A percentile compares a stretch with the other conserved stretches of the same genome.
Conservation (phyloP, 2,888 invertebrate genomes). For the Lumbricus terrestris region DNA sequence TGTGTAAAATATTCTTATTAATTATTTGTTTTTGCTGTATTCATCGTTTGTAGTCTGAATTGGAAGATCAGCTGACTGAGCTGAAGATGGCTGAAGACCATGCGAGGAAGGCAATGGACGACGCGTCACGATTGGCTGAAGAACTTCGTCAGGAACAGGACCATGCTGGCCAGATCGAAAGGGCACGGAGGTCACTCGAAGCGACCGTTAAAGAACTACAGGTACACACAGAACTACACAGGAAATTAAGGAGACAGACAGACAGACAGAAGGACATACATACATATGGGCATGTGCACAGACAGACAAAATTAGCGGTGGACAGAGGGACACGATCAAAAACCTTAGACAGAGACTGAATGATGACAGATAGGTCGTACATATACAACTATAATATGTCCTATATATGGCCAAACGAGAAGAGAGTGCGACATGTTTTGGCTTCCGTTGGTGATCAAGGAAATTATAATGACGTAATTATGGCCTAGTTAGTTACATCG, state of each 20-base stretch:
- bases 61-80: slow-evolving; percentile 96
- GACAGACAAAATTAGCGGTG: neutral
- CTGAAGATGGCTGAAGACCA: slow-evolving; percentile 93
- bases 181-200: slow-evolving; percentile 95
- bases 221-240: slow-evolving; percentile 4
- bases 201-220: slow-evolving; percentile 78
- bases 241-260: neutral
- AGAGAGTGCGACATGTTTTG: neutral
- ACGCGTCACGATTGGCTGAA: slow-evolving; percentile 96
- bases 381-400: no score
- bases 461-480: no score
- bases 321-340: neutral
- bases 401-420: neutral
- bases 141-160: slow-evolving; percentile 99
- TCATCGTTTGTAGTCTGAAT: slow-evolving; percentile 71
- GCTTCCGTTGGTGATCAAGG: neutral
- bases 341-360: neutral
- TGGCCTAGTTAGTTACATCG: no score
- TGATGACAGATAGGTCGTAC: neutral
- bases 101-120: slow-evolving; percentile 62
- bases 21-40: neutral
- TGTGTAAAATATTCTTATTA: neutral
- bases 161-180: slow-evolving; percentile 96
- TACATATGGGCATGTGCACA: neutral
- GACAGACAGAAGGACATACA: neutral